Evolutionary conservation across 2,888 invertebrate species (phyloP), one percentile per base, ranked within the genome.

Genomic region (Sarcophaga variegata): DNA sequence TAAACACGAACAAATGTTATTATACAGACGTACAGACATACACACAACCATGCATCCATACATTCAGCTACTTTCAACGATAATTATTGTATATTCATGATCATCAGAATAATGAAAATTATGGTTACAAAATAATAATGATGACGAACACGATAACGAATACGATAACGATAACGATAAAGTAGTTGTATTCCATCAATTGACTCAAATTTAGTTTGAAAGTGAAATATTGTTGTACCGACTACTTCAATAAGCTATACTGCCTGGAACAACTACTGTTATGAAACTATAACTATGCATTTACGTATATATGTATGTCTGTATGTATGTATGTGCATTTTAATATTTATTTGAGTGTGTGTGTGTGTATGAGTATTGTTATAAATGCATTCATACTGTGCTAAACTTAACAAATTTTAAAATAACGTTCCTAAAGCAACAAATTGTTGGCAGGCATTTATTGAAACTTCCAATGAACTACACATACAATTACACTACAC

Each of bases 1-100:
- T 84, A 79, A 76, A 72, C 88, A 88, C 82, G 88, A 88, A 86
- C 72, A 47, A 87, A 87, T 79, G n/a, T 25, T 81, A 71, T 70
- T 70, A 81, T 74, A 54, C 54, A 54, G 14, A 54, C 54, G 6
- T 49, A 49, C 49, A 49, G 14, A 49, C 12, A 2, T 49, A 49
- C 49, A 49, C 0, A 54, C 17, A 54, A 4, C 4, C 0, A 0
- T 5, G 2, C 54, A 14, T 17, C 0, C 14, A 49, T 14, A 49
- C 17, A 14, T 14, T 3, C 54, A 54, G 17, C 81, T 62, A 60
- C 63, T 72, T 74, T 45, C 67, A 54, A 54, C 17, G 17, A 54
- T 54, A 54, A 45, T 63, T 70, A 25, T 27, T 22, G 37, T 37
- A 37, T 37, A 37, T 37, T 37, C 8, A 37, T 37, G 37, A 37